phyloP scores from a whole-genome alignment of 1,140 invertebrate genomes.

The Drosophila quadrilineata region DNA sequence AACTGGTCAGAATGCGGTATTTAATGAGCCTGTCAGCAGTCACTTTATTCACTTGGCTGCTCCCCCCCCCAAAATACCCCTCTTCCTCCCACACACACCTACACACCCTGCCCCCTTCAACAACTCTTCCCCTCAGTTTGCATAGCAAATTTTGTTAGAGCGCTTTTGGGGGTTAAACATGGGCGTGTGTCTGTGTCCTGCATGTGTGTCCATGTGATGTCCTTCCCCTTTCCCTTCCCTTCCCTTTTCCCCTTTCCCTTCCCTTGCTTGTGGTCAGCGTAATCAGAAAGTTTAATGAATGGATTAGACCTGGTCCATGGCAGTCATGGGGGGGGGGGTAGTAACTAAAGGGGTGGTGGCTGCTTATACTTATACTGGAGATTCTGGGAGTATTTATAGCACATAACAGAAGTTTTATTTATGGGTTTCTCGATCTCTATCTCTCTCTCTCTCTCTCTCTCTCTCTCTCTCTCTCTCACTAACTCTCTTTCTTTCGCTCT shows the following conservation, averaged over 20 bases:
- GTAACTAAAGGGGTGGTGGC: too few species aligned
- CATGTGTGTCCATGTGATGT: background rate
- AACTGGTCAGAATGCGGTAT: slow-evolving; percentile 54
- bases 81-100: background rate
- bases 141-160: background rate
- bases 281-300: slow-evolving; percentile 76
- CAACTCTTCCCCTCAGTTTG: background rate
- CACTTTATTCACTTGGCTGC: slow-evolving; percentile 40
- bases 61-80: slow-evolving; percentile 4
- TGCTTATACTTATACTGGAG: too few species aligned
- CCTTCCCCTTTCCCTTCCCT: slow-evolving; percentile 17
- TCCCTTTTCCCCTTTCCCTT: background rate
- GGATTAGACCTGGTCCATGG: slow-evolving; percentile 45
- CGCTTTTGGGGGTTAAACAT: slow-evolving; percentile 4
- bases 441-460: too few species aligned
- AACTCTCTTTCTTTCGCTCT: too few species aligned
- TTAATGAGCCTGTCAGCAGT: slow-evolving; percentile 74
- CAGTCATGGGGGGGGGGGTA: too few species aligned
- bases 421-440: too few species aligned
- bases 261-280: slow-evolving; percentile 54
- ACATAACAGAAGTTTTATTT: too few species aligned
- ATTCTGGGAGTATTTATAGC: too few species aligned
- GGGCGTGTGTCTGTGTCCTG: background rate
- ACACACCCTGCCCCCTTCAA: slow-evolving; percentile 16
- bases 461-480: too few species aligned